Base-by-base conservation (phyloP, 2,113 vertebrate genomes). In the Microcebus murinus region DNA sequence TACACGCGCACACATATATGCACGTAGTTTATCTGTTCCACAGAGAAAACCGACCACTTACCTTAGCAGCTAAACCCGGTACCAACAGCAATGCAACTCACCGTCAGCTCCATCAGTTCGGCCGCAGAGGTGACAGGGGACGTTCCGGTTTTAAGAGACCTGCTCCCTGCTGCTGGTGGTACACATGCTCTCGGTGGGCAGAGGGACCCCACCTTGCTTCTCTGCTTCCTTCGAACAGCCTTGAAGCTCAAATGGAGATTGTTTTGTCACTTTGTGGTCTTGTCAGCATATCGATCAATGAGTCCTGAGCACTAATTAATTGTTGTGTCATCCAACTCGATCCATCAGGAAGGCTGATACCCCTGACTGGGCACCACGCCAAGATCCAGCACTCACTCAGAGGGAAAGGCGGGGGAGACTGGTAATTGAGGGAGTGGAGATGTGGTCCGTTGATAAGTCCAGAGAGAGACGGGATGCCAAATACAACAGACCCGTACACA, bases 301-400 rank as follows among this genome's bases (percentile, higher is more conserved):
- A 97, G 2, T 85, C 91, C 50, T n/a, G 73, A 97, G 36, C 4
- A 0, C 74, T 97, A 97, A 98, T 98, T 98, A 98, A 96, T 87
- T 97, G 87, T 85, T 95, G 39, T 68, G 17, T 94, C 93, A 94
- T 93, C 68, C 88, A 73, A 21, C 67, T 94, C 82, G 15, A 91
- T 91, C 88, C 85, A 79, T 95, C 90, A 82, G 71, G 65, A 90
- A 87, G 48, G 21, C 63, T 36, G 65, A 71, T 77, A 68, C 25
- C 70, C 59, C 81, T 34, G 18, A 15, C 70, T 85, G 92, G 94
- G 86, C 61, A 92, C 42, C 1, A 1, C 95, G 95, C 77, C 97
- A 92, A 95, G 55, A 48, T 67, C 84, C 39, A 85, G 59, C 71
- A 63, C 65, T 92, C 52, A 71, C 31, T 45, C 55, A 94, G 76